These are phyloP conservation scores for Delphinus delphis DNA, from an alignment of 2,113 vertebrate species.

Conservation along the genomic window DNA sequence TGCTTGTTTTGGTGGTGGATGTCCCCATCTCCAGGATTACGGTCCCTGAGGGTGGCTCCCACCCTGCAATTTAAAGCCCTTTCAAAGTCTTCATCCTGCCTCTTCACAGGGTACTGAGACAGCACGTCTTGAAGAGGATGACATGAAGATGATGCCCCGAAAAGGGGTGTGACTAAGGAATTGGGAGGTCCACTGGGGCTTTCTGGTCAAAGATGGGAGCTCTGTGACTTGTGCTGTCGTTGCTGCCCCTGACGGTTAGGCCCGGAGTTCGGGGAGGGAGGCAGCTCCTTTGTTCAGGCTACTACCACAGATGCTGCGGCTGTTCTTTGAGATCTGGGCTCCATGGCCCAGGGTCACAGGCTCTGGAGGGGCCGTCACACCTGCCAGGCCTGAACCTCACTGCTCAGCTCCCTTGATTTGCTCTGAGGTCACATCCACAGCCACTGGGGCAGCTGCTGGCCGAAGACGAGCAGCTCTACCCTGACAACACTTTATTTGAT, in stretches of 20 bases:
- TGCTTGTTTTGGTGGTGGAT: not conserved
- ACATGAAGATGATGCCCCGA: not conserved
- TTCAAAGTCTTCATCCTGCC: not conserved
- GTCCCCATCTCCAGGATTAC: not conserved
- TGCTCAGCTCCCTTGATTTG: not conserved
- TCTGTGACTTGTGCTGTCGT: not conserved
- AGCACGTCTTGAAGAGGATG: not conserved
- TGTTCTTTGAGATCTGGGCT: not conserved
- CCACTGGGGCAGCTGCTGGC: not conserved
- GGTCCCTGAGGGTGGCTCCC: accelerated
- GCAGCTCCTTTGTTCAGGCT: not conserved
- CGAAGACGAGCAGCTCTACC: not conserved
- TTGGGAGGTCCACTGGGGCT: not conserved
- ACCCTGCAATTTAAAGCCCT: not conserved
- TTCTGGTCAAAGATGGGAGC: not conserved
- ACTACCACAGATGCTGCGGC: accelerated
- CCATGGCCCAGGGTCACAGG: too few relatives aligned
- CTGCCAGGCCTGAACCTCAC: not conserved
- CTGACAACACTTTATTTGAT: not conserved
- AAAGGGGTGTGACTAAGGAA: not conserved
- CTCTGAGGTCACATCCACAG: not conserved
- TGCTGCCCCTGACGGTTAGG: not conserved
- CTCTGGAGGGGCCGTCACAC: not conserved
- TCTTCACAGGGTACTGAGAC: not conserved
- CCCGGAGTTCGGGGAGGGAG: not conserved